A percentile compares a stretch with the other conserved stretches of the same genome.
These are phyloP conservation scores for Cisticola juncidis DNA, from an alignment of 2,113 vertebrate genomes.

Conservation along the genomic window DNA sequence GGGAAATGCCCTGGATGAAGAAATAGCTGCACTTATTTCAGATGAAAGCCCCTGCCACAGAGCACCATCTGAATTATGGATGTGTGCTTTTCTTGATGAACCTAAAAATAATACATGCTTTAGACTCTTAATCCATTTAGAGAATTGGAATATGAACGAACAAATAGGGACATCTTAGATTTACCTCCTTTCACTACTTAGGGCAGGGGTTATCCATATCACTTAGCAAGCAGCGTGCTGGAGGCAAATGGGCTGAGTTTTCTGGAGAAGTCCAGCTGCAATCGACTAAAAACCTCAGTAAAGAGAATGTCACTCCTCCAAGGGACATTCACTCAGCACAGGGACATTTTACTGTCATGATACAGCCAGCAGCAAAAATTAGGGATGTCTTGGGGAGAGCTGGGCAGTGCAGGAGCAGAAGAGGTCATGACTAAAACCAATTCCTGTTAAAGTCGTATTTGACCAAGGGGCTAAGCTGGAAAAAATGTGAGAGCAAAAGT, in stretches of 20 bases:
- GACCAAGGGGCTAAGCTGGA: background rate
- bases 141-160: background rate
- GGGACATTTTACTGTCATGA: background rate
- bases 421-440: background rate
- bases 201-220: background rate
- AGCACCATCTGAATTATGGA: constrained; percentile 36
- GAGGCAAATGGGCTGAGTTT: background rate
- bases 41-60: background rate
- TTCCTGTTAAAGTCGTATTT: background rate
- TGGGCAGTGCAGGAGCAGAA: background rate
- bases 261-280: background rate
- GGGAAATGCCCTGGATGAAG: background rate
- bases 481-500: background rate
- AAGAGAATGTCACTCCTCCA: background rate
- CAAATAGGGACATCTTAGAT: background rate
- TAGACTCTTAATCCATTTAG: background rate
- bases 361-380: background rate
- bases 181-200: background rate
- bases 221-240: background rate
- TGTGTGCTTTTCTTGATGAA: background rate
- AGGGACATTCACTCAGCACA: background rate
- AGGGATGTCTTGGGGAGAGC: background rate
- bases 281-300: background rate
- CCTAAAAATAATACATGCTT: constrained; percentile 11
- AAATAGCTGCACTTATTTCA: background rate